These are phyloP conservation scores for Cybosia mesomella DNA, from an alignment of 2,888 invertebrate genomes.

Conservation along the genomic window DNA sequence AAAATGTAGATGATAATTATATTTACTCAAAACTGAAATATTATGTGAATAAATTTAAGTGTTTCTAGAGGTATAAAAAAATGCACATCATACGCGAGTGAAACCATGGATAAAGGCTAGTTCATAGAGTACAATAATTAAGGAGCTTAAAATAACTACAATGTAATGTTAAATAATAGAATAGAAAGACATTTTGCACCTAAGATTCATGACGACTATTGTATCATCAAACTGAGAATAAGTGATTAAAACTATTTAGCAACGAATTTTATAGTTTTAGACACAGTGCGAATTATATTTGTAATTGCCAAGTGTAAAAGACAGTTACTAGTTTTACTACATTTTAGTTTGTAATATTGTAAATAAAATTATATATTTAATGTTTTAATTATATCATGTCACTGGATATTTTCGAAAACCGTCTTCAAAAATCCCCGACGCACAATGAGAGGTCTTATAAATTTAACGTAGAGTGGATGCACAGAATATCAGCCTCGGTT, in stretches of 20 bases:
- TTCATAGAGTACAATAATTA: no score
- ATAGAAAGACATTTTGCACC: neutral
- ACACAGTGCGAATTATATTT: neutral
- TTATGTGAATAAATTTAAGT: no score
- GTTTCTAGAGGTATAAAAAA: no score
- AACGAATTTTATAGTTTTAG: neutral
- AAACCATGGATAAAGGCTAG: neutral
- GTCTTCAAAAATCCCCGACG: neutral
- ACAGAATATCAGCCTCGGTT: neutral
- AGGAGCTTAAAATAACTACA: neutral
- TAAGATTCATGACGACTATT: neutral
- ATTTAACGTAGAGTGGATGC: neutral
- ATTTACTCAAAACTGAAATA: no score
- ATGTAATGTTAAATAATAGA: neutral
- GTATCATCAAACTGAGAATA: neutral
- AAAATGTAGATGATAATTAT: no score
- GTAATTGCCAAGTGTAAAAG: neutral
- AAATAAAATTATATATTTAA: conserved; percentile 43
- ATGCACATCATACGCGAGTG: neutral
- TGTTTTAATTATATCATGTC: conserved; percentile 26
- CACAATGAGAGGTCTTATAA: neutral
- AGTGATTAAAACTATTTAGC: neutral
- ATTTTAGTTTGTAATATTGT: conserved; percentile 32
- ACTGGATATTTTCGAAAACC: neutral
- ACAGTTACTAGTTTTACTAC: neutral